Conservation (phyloP, 2,888 invertebrate genomes). For the Gandaritis pyraliata region DNA sequence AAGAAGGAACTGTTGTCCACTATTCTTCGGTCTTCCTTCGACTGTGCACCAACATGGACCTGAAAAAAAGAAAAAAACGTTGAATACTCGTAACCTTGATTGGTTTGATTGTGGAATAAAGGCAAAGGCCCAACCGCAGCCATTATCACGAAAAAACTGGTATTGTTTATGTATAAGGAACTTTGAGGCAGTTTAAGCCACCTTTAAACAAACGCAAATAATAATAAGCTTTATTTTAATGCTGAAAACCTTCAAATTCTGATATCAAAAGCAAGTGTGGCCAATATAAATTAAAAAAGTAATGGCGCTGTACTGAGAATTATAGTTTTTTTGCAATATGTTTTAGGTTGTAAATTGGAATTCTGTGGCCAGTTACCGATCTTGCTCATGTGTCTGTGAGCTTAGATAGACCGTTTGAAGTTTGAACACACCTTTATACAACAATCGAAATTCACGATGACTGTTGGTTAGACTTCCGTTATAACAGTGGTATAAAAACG, state of each 20-base stretch:
- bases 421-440: background rate
- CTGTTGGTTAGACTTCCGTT: slow-evolving; percentile 22
- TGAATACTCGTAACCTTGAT: slow-evolving; percentile 8
- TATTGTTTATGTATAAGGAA: slow-evolving; percentile 3
- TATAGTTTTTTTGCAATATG: too few species aligned
- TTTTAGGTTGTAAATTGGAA: too few species aligned
- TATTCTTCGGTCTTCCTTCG: slow-evolving; percentile 40
- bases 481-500: slow-evolving; percentile 15
- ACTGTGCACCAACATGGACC: slow-evolving; percentile 52
- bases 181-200: slow-evolving; percentile 3
- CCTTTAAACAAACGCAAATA: background rate
- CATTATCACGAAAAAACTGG: background rate
- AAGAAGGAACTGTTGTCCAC: slow-evolving; percentile 46
- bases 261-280: too few species aligned
- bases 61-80: slow-evolving; percentile 39
- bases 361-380: too few species aligned
- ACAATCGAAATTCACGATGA: slow-evolving; percentile 16
- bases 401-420: too few species aligned
- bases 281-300: too few species aligned
- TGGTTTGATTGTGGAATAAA: slow-evolving; percentile 1
- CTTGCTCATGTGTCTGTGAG: too few species aligned
- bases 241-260: too few species aligned
- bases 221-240: too few species aligned
- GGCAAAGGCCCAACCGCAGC: slow-evolving; percentile 1
- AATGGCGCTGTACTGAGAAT: too few species aligned